Base-by-base conservation (phyloP, 2,113 vertebrate genomes). In the Forbesichthys papilliferus region DNA sequence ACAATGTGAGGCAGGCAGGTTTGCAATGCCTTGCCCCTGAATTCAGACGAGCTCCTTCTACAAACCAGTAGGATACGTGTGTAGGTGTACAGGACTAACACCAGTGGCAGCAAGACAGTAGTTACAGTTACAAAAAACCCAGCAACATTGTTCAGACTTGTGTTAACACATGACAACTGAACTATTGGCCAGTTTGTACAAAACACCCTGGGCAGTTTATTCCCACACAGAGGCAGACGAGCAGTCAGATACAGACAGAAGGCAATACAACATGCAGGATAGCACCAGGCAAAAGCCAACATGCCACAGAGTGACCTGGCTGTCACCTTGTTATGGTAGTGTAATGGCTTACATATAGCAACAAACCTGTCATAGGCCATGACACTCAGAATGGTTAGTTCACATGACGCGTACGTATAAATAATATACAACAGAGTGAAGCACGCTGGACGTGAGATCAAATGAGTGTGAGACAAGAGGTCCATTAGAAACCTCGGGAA, bases 311-410 rank as follows among this genome's bases (percentile, higher is more conserved):
- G 84, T 7, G 48, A 57, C 14, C 33, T 14, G 9, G 20, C 69
- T 27, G 87, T 90, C 70, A 93, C 91, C 13, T 82, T 90, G 16
- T 33, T 74, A 4, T 70, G 58, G 11, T 91, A 91, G 3, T 83
- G 14, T 66, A 90, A 68, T 0, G 90, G 89, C 14, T 82, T 86
- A 54, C 89, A 77, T 64, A 91, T 90, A 36, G 89, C 90, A 52
- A 84, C 27, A 14, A 80, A 88, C 53, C 79, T 72, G 34, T 92
- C 86, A 11, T 87, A 87, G 20, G 88, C 89, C 88, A 92, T 92
- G 16, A 78, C 74, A 8, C 81, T 61, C 9, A 91, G 84, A 27
- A 90, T 74, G 10, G 80, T 86, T 7, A 75, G 82, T 9, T 91
- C 90, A 59, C 75, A 84, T 12, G 86, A 74, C 18, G 78, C 87